phyloP scores from a whole-genome alignment of 2,888 invertebrate species.

The Liopterus haemorrhoidalis region DNA sequence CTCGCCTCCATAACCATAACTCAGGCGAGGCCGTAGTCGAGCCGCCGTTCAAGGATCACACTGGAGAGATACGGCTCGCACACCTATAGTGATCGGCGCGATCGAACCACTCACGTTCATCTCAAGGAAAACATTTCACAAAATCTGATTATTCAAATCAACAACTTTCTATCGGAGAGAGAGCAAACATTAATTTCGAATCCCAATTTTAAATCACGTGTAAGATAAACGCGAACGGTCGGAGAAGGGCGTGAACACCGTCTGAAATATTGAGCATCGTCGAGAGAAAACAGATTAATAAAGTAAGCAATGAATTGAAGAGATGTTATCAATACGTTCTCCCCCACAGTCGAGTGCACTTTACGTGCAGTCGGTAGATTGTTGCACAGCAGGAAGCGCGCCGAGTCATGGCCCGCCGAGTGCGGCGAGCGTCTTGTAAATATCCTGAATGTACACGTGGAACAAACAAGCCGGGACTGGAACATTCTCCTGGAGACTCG shows the following conservation, averaged over 20 bases:
- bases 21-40: slow-evolving; percentile 34
- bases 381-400: slow-evolving; percentile 3
- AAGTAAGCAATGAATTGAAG: slow-evolving; percentile 23
- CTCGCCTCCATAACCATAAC: slow-evolving; percentile 40
- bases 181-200: slow-evolving; percentile 24
- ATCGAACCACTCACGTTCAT: no score
- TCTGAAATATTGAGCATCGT: slow-evolving; percentile 22
- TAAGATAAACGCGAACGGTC: slow-evolving; percentile 23
- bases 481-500: no score
- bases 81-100: no score
- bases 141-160: neutral
- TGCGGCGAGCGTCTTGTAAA: no score
- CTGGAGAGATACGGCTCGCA: no score
- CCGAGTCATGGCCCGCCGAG: no score
- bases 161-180: slow-evolving; percentile 4
- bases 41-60: no score
- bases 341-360: neutral
- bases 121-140: neutral
- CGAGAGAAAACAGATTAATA: slow-evolving; percentile 23
- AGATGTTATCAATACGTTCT: slow-evolving; percentile 22
- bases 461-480: no score
- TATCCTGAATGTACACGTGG: no score
- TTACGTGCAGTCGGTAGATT: slow-evolving; percentile 10
- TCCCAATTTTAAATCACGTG: slow-evolving; percentile 25
- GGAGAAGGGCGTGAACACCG: slow-evolving; percentile 13